phyloP scores from a whole-genome alignment of 2,797 vertebrate genomes.

The Galaxias olidus region DNA sequence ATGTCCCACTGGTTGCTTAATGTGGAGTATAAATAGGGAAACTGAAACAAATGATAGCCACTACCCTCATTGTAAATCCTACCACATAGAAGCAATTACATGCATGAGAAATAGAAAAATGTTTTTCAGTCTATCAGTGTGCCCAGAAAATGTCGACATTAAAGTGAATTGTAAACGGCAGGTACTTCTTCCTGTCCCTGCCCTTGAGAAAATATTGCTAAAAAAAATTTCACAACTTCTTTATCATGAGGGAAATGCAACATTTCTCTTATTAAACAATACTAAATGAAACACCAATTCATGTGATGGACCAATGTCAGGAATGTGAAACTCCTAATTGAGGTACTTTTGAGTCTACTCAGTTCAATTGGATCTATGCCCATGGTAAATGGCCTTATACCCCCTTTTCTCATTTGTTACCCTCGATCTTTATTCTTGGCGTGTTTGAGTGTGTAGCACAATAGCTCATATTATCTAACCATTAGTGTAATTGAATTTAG shows the following conservation, averaged over 20 bases:
- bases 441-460: neutral
- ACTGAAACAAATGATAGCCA: constrained; percentile 53
- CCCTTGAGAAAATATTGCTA: constrained; percentile 45
- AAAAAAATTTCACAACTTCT: constrained; percentile 55
- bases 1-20: constrained; percentile 54
- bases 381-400: no score
- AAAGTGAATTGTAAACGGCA: constrained; percentile 38
- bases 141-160: constrained; percentile 34
- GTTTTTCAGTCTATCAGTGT: constrained; percentile 22
- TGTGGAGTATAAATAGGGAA: constrained; percentile 54
- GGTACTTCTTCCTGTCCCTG: constrained; percentile 34
- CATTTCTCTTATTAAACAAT: neutral
- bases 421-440: no score
- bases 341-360: no score
- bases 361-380: no score
- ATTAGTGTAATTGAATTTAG: constrained; percentile 47
- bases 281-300: neutral
- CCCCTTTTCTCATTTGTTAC: no score
- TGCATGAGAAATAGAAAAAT: constrained; percentile 52
- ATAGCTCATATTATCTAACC: constrained; percentile 53
- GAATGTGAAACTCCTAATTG: no score
- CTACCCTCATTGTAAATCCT: constrained; percentile 33
- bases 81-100: constrained; percentile 42
- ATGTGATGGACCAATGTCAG: neutral
- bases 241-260: constrained; percentile 32